These are phyloP conservation scores for Asteroscopus sphinx DNA, from an alignment of 2,888 invertebrate genomes.

Conservation along the genomic window DNA sequence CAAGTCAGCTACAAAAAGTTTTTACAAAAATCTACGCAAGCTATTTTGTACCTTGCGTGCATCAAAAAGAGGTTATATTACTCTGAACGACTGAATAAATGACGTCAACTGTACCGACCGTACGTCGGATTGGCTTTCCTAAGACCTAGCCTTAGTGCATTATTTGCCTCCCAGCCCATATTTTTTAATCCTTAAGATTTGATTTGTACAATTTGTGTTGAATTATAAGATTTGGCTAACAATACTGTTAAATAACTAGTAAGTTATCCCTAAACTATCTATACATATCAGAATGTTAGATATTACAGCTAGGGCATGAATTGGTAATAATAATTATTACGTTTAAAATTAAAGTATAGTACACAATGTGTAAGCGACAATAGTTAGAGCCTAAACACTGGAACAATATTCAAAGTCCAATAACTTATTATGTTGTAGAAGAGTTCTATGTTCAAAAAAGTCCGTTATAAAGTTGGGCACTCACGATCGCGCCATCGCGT, in stretches of 20 bases:
- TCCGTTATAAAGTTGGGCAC: too few species aligned
- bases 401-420: conserved; percentile 36
- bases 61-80: too few species aligned
- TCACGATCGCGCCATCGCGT: too few species aligned
- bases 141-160: background rate
- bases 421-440: conserved; percentile 17
- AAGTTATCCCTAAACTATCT: conserved; percentile 50
- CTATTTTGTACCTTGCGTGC: too few species aligned
- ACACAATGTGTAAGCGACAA: conserved; percentile 47
- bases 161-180: background rate
- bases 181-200: conserved; percentile 11
- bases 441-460: conserved; percentile 22
- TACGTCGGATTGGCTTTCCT: too few species aligned
- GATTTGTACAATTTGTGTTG: conserved; percentile 43
- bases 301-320: conserved; percentile 29
- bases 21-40: too few species aligned
- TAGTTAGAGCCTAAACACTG: conserved; percentile 49
- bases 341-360: conserved; percentile 37
- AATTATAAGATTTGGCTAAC: conserved; percentile 17
- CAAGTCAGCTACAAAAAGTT: too few species aligned
- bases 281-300: conserved; percentile 50
- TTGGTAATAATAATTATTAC: conserved; percentile 29
- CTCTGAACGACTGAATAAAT: too few species aligned
- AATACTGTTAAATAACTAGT: conserved; percentile 16
- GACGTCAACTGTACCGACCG: too few species aligned